These are phyloP conservation scores for Eumacrocentrus americanus DNA, from an alignment of 2,888 invertebrate genomes.

Conservation along the genomic window DNA sequence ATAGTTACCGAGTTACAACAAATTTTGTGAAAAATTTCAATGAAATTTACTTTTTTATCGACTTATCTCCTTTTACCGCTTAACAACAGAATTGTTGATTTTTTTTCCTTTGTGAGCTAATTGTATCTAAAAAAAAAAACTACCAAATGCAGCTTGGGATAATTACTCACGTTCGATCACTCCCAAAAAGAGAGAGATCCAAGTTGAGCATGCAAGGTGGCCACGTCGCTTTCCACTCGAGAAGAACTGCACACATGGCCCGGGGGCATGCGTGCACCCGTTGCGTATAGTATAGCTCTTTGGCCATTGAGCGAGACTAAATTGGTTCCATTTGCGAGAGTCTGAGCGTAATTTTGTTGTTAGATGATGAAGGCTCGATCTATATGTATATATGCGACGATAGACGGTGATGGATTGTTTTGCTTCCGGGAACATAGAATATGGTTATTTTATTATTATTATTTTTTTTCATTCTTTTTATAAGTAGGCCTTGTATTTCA, in stretches of 20 bases:
- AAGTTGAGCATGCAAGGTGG: conserved; percentile 4
- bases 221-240: not conserved
- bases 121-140: too few species aligned
- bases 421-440: not conserved
- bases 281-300: conserved; percentile 7
- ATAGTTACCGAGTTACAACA: too few species aligned
- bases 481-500: too few species aligned
- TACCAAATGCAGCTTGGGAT: not conserved
- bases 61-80: too few species aligned
- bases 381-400: not conserved
- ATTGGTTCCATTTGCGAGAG: conserved; percentile 10
- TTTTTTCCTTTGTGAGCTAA: too few species aligned
- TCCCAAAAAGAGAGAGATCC: not conserved
- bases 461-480: too few species aligned
- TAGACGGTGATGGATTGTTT: conserved; percentile 6
- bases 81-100: too few species aligned
- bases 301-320: conserved; percentile 13
- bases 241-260: not conserved
- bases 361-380: not conserved
- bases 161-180: conserved; percentile 2
- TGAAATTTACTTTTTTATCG: too few species aligned
- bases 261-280: conserved; percentile 14
- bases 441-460: too few species aligned
- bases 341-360: conserved; percentile 8
- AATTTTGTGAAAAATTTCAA: too few species aligned